Evolutionary conservation across 2,888 invertebrate genomes (phyloP), one percentile per base, ranked within the genome.

Genomic region (Leptura quadrifasciata): DNA sequence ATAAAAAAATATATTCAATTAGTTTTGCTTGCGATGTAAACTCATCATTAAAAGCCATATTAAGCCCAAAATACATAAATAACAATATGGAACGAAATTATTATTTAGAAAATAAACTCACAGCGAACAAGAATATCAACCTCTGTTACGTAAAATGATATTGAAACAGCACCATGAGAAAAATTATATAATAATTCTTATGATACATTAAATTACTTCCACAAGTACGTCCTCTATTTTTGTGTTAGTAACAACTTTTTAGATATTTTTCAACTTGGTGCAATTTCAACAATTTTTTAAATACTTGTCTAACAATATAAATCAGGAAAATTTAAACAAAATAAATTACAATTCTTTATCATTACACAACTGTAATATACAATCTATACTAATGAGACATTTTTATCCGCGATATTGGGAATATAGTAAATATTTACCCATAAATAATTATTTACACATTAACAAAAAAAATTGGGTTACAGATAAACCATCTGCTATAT

Each of bases 21-120:
- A 47, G 47, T 47, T 47, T 47, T 47, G 47, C n/a, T 47, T 47
- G 47, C 47, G n/a, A 47, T n/a, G 47, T 47, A 47, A n/a, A 31
- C 6, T 31, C 6, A 6, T 31, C 6, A 6, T 31, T 31, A 31
- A 31, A 31, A 31, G 27, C 27, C 27, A 31, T 31, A 4, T 8
- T 31, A 31, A 31, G 27, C 6, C 24, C 8, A 31, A 31, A 31
- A 31, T 2, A 31, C 8, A 31, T 31, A 31, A 31, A 31, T 0
- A 31, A 6, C 6, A 31, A 31, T 31, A 8, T 6, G 24, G 5
- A 24, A 6, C 8, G 6, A 31, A 31, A 31, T 31, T 31, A 31
- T 31, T 31, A 31, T 6, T 31, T 31, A 31, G 6, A 6, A 8
- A 31, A 5, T 31, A 31, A 31, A 31, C 27, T 31, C 4, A 31